Percentiles rank a stretch among this genome's conserved stretches.
Evolutionary conservation across 2,888 invertebrate genomes (phyloP).

Genomic region (Hyppa rectilinea): DNA sequence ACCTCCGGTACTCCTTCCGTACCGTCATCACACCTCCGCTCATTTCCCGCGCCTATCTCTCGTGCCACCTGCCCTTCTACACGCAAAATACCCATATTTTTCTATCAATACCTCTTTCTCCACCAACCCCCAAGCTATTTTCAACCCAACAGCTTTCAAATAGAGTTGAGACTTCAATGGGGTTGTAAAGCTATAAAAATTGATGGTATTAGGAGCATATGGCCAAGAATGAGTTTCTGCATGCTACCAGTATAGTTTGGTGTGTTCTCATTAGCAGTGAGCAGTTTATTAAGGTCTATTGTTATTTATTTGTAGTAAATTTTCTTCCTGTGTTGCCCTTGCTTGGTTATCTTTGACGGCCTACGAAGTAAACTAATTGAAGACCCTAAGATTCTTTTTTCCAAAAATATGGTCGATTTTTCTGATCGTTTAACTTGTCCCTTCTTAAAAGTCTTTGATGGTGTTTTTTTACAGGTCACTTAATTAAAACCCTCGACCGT

Average conservation of each 20-base stretch:
- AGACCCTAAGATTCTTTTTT: background rate
- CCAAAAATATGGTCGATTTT: background rate
- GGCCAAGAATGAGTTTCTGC: constrained; percentile 67
- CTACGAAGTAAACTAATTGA: background rate
- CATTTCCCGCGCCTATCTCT: constrained; percentile 67
- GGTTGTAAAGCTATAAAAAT: constrained; percentile 62
- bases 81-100: constrained; percentile 80
- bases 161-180: constrained; percentile 40
- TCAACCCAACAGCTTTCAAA: fast-evolving
- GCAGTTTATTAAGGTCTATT: constrained; percentile 41
- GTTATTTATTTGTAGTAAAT: constrained; percentile 36
- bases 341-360: background rate
- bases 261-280: constrained; percentile 52
- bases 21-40: constrained; percentile 64
- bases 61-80: constrained; percentile 71
- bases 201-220: constrained; percentile 67
- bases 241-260: constrained; percentile 49
- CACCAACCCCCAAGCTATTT: constrained; percentile 19
- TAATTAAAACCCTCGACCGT: too few species aligned
- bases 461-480: too few species aligned
- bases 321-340: constrained; percentile 12
- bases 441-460: too few species aligned
- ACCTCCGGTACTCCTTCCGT: constrained; percentile 51
- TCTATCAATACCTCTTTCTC: constrained; percentile 73
- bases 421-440: too few species aligned